These are phyloP conservation scores for Conchocele bisecta DNA, from an alignment of 2,888 invertebrate genomes.

Conservation along the genomic window DNA sequence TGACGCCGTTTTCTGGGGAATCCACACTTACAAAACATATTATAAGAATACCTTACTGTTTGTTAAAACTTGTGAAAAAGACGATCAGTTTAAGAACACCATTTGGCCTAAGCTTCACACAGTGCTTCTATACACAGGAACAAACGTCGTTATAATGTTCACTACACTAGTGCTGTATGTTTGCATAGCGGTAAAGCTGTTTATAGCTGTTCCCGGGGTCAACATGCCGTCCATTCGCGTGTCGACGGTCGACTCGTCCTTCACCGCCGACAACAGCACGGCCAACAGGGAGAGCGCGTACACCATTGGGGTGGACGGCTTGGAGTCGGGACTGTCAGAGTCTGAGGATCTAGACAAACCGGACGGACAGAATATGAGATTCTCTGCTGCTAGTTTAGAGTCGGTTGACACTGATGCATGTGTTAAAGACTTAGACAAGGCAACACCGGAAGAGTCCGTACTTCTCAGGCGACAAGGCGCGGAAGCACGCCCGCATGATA, in stretches of 20 bases:
- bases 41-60: conserved; percentile 12
- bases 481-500: too few relatives aligned
- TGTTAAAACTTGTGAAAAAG: conserved; percentile 47
- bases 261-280: too few relatives aligned
- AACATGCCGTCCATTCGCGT: conserved; percentile 32
- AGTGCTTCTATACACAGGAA: conserved; percentile 42
- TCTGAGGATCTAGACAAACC: conserved; percentile 31
- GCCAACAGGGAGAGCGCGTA: background rate
- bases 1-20: conserved; percentile 55
- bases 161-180: conserved; percentile 42
- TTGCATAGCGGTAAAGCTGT: conserved; percentile 45
- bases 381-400: too few relatives aligned
- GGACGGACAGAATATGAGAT: too few relatives aligned
- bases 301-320: conserved; percentile 12
- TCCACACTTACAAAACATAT: conserved; percentile 28
- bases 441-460: too few relatives aligned
- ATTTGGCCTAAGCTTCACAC: conserved; percentile 46
- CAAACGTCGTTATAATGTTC: conserved; percentile 37
- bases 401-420: too few relatives aligned
- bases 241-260: too few relatives aligned
- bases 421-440: too few relatives aligned
- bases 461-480: too few relatives aligned
- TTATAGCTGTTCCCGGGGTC: conserved; percentile 18
- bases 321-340: conserved; percentile 48
- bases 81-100: conserved; percentile 48